phyloP scores from a whole-genome alignment of 2,113 vertebrate genomes.

The Climacteris rufus region DNA sequence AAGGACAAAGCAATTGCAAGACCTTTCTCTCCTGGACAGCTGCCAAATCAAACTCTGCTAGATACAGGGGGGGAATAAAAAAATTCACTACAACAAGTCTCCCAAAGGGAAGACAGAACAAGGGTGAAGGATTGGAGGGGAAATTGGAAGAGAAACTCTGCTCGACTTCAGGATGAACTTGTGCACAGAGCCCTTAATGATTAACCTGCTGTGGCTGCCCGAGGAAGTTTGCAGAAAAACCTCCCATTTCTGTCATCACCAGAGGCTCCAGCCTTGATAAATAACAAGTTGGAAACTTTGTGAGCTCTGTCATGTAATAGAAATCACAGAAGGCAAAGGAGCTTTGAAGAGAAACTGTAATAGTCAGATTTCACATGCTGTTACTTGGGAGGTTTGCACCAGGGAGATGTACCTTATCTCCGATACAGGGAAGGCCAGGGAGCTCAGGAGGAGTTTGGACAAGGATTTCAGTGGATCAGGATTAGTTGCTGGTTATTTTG shows the following conservation, averaged over 20 bases:
- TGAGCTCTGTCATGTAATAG: neutral
- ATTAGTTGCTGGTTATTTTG: neutral
- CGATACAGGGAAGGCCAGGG: neutral
- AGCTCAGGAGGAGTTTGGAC: neutral
- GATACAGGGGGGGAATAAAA: neutral
- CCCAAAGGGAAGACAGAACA: neutral
- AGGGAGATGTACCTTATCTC: neutral
- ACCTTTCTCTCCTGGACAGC: neutral
- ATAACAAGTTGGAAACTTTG: neutral
- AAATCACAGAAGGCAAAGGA: neutral
- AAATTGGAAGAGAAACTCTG: conserved; percentile 7
- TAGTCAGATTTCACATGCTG: neutral
- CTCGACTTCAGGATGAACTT: neutral
- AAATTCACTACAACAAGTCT: neutral
- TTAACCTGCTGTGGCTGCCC: neutral
- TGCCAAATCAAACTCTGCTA: neutral
- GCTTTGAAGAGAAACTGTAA: neutral
- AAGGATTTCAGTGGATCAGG: neutral
- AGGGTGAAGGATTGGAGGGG: neutral
- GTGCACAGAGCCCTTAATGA: neutral
- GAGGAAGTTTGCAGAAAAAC: neutral
- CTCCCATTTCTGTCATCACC: neutral
- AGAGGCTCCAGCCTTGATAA: neutral
- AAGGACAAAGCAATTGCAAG: conserved; percentile 51
- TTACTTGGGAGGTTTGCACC: neutral